Conservation (phyloP, 2,888 invertebrate genomes). For the Trisateles emortualis region DNA sequence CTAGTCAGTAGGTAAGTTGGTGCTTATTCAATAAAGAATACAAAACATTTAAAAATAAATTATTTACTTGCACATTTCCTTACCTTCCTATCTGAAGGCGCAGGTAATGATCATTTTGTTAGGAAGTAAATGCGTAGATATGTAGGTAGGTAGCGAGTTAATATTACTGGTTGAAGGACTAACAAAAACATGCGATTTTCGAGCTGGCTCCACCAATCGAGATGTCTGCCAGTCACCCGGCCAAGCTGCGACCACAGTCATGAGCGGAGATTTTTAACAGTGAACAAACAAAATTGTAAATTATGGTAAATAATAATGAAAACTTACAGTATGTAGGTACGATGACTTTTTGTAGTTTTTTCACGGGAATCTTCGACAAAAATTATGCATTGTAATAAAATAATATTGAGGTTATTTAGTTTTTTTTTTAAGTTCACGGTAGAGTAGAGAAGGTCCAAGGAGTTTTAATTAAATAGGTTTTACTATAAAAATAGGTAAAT, state of each 20-base stretch:
- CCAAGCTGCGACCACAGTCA: slow-evolving; percentile 30
- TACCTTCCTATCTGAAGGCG: too few relatives aligned
- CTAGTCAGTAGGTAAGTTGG: too few relatives aligned
- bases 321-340: not conserved
- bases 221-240: slow-evolving; percentile 57
- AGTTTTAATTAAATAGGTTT: not conserved
- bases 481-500: not conserved
- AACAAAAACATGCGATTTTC: slow-evolving; percentile 78
- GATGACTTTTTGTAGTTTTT: not conserved
- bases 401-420: not conserved
- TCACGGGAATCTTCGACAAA: not conserved
- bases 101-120: slow-evolving; percentile 44
- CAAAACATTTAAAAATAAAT: too few relatives aligned
- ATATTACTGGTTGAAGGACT: slow-evolving; percentile 63
- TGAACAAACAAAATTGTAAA: too few relatives aligned
- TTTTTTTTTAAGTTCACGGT: not conserved
- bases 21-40: too few relatives aligned
- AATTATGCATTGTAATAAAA: not conserved
- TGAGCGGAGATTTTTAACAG: slow-evolving; percentile 16
- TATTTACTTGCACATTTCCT: not conserved
- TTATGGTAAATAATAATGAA: not conserved
- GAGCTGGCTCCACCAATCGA: slow-evolving; percentile 77
- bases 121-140: slow-evolving; percentile 54
- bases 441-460: not conserved
- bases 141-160: slow-evolving; percentile 43